phyloP scores from a whole-genome alignment of 2,888 invertebrate species.

The Lycophotia porphyrea region DNA sequence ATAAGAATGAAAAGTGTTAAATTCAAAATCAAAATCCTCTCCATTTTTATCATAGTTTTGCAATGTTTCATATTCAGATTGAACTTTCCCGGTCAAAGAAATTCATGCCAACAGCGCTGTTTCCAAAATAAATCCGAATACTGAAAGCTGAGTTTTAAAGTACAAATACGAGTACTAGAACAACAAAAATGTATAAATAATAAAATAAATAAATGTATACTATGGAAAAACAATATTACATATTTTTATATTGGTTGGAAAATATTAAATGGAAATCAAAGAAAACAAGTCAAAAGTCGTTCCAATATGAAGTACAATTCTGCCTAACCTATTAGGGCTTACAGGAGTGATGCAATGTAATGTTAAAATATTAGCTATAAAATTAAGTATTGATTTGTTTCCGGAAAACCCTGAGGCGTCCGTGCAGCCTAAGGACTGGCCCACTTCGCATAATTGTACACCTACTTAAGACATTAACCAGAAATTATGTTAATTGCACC shows the following conservation, averaged over 20 bases:
- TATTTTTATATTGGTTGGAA: neutral
- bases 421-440: neutral
- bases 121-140: neutral
- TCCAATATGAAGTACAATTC: neutral
- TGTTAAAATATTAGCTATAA: neutral
- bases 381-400: neutral
- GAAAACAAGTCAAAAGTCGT: neutral
- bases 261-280: neutral
- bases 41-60: neutral
- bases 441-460: neutral
- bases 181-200: too few relatives aligned
- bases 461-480: too few relatives aligned
- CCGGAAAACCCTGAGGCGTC: neutral
- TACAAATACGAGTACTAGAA: too few relatives aligned
- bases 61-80: neutral
- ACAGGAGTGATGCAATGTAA: neutral
- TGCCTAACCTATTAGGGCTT: neutral
- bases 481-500: neutral
- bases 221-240: neutral
- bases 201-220: too few relatives aligned
- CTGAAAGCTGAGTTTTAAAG: neutral
- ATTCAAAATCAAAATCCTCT: neutral
- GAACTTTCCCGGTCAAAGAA: neutral
- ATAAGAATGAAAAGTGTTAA: neutral
- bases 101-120: neutral